Base-by-base conservation (phyloP, 2,888 invertebrate genomes). In the Latheticus oryzae region DNA sequence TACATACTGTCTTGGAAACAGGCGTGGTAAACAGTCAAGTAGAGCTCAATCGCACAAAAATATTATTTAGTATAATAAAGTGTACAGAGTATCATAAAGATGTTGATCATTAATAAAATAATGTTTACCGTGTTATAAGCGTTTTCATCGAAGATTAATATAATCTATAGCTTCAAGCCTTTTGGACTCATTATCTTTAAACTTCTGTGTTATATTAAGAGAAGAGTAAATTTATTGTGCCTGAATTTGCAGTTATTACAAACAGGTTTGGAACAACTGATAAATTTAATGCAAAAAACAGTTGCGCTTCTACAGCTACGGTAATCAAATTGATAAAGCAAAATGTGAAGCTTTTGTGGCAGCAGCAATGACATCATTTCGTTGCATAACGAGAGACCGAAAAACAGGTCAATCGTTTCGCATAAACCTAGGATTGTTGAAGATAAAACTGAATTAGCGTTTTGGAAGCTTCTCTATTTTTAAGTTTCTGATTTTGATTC, bases 381-480 rank as follows among this genome's bases (percentile, higher is more conserved):
- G 45, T 45, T 56, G 58, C 40, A 45, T 21, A 35, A 38, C 24
- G 32, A 5, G 45, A n/a, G 55, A 33, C 28, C 45, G 56, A 59
- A 69, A 68, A 65, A 63, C 61, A 55, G 68, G 71, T 72, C 72
- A 73, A 72, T 71, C 69, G 69, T 62, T 64, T 63, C 35, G 28
- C 66, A 67, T 69, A 68, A 72, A 70, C 63, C 70, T 66, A 67
- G 61, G 66, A 71, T 67, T 70, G 67, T 68, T 67, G 26, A 35
- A 35, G 40, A 33, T 17, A 16, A 35, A 23, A 42, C 42, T 12
- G 40, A 58, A 58, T 58, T 70, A 68, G 70, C 68, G 66, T 67
- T 66, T 60, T 58, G 65, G 62, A 64, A 65, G 68, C 64, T 65
- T 64, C 64, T 62, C n/a, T n/a, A n/a, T 62, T 58, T 63, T 65